Evolutionary conservation across 2,113 vertebrate genomes (phyloP), one percentile per base, ranked within the genome.

Genomic region (Gasterosteus nipponicus): DNA sequence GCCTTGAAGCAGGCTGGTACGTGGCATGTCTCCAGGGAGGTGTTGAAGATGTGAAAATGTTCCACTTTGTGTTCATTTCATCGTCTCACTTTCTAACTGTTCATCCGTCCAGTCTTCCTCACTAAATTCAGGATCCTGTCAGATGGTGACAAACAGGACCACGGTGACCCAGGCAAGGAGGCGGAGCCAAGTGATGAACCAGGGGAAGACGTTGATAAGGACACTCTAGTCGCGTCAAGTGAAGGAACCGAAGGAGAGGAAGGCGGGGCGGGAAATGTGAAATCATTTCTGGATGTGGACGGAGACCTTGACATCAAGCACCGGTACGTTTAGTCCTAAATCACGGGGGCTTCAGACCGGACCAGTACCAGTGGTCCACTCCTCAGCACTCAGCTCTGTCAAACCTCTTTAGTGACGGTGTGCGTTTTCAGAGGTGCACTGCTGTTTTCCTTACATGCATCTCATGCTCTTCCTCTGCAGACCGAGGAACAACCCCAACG

Each of bases 291-390:
- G 59, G 98, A 99, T 12, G 93, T 95, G 39, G 98, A 99, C 0
- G 98, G 97, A 54, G 98, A 99, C 73, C 81, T 99, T 44, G 94
- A 96, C 1, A 92, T 99, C 31, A 67, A 85, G 44, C 94, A 95
- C 62, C 95, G 94, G 87, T 92, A 86, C 10, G 58, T 18, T 56
- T 26, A 22, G 33, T 63, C 11, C 10, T 41, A 69, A 49, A 12
- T 41, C 38, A 19, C 1, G 11, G 39, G 3, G 15, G 10, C 65
- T 22, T 11, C 4, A 22, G 10, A 22, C n/a, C 19, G 15, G 51
- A 53, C 51, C 51, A 22, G 51, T 3, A 53, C 49, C 49, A 10
- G 49, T n/a, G 10, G 18, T 51, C 9, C n/a, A 51, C 47, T 51
- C 7, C 47, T n/a, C 19, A 19, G 8, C 9, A 51, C 49, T 51